A percentile compares a stretch with the other conserved stretches of the same genome.
These are phyloP conservation scores for Homarus americanus DNA, from an alignment of 1,140 invertebrate genomes.

Conservation along the genomic window DNA sequence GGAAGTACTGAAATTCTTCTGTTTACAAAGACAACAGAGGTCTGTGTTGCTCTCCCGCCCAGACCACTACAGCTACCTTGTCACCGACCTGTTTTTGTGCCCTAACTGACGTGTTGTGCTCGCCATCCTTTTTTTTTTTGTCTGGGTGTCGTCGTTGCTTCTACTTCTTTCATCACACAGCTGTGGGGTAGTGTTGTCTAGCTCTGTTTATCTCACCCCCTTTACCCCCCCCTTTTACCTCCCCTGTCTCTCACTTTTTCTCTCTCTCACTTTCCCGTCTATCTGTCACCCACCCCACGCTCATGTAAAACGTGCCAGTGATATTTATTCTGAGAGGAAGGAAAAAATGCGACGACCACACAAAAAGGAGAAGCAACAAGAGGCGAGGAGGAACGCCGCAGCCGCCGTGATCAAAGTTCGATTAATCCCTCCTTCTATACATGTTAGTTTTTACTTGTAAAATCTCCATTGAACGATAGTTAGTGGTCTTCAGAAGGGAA, in stretches of 20 bases:
- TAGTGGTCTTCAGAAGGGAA: background rate
- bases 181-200: background rate
- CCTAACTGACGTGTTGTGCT: background rate
- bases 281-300: background rate
- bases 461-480: background rate
- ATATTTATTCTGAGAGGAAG: conserved; percentile 14
- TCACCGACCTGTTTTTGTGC: conserved; percentile 12
- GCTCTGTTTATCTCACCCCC: background rate
- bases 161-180: background rate
- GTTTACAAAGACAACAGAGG: conserved; percentile 42
- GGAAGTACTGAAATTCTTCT: conserved; percentile 6
- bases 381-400: background rate
- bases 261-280: background rate
- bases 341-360: background rate
- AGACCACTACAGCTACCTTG: background rate
- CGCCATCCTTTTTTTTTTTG: background rate
- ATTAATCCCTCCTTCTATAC: background rate
- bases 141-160: background rate
- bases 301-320: conserved; percentile 1
- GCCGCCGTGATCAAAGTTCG: background rate
- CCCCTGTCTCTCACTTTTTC: background rate
- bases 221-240: background rate
- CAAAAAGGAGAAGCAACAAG: background rate
- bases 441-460: background rate
- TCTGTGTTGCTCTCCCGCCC: background rate